Percentiles rank a stretch among this genome's conserved stretches.
Evolutionary conservation across 2,797 vertebrate species (phyloP).

Genomic region (Petrocephalus sullivani): DNA sequence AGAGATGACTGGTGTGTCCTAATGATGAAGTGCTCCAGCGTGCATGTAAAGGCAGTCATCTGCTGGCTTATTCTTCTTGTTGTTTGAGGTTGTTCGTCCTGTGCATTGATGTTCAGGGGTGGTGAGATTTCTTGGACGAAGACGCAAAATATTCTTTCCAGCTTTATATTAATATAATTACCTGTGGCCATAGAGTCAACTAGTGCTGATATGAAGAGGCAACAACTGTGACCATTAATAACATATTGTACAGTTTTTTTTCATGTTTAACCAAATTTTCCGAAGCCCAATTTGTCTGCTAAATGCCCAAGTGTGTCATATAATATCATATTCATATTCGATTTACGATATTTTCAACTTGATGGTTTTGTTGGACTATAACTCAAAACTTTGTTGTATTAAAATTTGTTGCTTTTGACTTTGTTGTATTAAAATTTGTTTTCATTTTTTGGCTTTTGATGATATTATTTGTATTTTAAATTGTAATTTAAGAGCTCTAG

Average conservation of each 20-base stretch:
- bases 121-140: background rate
- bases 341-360: background rate
- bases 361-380: background rate
- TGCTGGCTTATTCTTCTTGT: background rate
- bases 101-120: background rate
- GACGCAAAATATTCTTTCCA: background rate
- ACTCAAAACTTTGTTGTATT: background rate
- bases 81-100: background rate
- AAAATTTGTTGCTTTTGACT: background rate
- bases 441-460: background rate
- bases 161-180: background rate
- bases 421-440: background rate
- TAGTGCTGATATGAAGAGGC: background rate
- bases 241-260: background rate
- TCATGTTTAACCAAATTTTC: background rate
- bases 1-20: background rate
- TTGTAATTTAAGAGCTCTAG: background rate
- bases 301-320: background rate
- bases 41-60: background rate
- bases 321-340: background rate
- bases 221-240: background rate
- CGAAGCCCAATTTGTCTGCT: background rate
- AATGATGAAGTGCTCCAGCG: background rate
- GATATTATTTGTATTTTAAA: background rate
- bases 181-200: background rate